Evolutionary conservation across 2,888 invertebrate species (phyloP).

Genomic region (Creontiades dilutus): DNA sequence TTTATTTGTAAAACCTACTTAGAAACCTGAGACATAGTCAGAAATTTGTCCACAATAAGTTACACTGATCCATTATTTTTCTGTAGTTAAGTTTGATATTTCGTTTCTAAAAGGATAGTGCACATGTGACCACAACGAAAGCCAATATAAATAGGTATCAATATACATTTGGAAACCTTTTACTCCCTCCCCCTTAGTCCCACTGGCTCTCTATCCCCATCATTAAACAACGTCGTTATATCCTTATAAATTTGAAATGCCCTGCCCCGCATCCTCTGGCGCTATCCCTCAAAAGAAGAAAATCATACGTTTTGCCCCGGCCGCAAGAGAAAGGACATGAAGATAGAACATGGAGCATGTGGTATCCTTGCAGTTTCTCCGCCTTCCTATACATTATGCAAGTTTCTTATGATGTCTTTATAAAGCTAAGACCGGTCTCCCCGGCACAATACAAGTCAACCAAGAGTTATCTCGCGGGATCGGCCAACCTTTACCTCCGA

Average conservation of each 20-base stretch:
- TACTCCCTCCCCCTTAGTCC: background rate
- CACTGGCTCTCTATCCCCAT: background rate
- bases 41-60: too few species aligned
- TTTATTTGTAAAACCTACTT: too few species aligned
- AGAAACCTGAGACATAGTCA: too few species aligned
- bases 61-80: too few species aligned
- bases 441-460: slow-evolving; percentile 46
- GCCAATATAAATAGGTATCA: too few species aligned
- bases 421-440: slow-evolving; percentile 60
- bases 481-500: slow-evolving; percentile 30
- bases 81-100: too few species aligned
- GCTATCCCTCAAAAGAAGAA: slow-evolving; percentile 40
- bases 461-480: slow-evolving; percentile 52
- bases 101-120: too few species aligned
- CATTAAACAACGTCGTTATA: slow-evolving; percentile 27
- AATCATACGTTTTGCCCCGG: slow-evolving; percentile 52
- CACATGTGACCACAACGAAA: too few species aligned
- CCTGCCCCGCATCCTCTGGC: background rate
- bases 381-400: slow-evolving; percentile 60
- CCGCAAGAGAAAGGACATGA: slow-evolving; percentile 19
- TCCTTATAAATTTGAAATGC: background rate
- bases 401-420: slow-evolving; percentile 70
- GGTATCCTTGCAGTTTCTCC: slow-evolving; percentile 39
- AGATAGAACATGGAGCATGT: slow-evolving; percentile 54
- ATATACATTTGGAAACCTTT: too few species aligned